phyloP scores from a whole-genome alignment of 2,888 invertebrate species.

The Labia minor region DNA sequence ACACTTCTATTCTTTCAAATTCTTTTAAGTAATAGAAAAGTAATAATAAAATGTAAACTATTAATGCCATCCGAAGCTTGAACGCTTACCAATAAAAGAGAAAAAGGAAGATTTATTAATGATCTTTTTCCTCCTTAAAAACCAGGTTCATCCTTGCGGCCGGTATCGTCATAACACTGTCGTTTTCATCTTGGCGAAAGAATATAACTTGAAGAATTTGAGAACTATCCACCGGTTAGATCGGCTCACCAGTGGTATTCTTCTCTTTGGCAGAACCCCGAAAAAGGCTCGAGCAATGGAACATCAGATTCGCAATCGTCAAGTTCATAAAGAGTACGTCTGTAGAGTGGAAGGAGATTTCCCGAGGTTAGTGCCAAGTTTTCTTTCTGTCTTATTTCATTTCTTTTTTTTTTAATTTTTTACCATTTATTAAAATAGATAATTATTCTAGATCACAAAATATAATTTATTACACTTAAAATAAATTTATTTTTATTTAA shows the following conservation, averaged over 20 bases:
- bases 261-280: conserved; percentile 86
- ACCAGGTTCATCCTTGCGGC: conserved; percentile 93
- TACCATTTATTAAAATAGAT: conserved; percentile 19
- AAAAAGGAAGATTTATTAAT: neutral
- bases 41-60: too few species aligned
- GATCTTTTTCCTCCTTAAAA: neutral
- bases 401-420: conserved; percentile 18
- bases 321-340: conserved; percentile 90
- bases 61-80: neutral
- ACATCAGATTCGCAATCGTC: conserved; percentile 81
- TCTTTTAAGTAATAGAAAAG: too few species aligned
- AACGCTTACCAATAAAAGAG: neutral
- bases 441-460: too few species aligned
- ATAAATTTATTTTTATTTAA: neutral
- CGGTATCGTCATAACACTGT: conserved; percentile 96
- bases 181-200: conserved; percentile 90
- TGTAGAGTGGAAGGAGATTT: conserved; percentile 90
- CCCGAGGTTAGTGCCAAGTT: conserved; percentile 61
- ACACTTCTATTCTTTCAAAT: too few species aligned
- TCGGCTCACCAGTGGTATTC: conserved; percentile 85
- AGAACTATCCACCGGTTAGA: conserved; percentile 93
- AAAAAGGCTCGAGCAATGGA: conserved; percentile 92
- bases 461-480: too few species aligned
- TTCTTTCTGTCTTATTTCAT: conserved; percentile 2
- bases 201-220: conserved; percentile 85